Evolutionary conservation across 2,797 vertebrate species (phyloP).

Genomic region (Sciurus carolinensis): DNA sequence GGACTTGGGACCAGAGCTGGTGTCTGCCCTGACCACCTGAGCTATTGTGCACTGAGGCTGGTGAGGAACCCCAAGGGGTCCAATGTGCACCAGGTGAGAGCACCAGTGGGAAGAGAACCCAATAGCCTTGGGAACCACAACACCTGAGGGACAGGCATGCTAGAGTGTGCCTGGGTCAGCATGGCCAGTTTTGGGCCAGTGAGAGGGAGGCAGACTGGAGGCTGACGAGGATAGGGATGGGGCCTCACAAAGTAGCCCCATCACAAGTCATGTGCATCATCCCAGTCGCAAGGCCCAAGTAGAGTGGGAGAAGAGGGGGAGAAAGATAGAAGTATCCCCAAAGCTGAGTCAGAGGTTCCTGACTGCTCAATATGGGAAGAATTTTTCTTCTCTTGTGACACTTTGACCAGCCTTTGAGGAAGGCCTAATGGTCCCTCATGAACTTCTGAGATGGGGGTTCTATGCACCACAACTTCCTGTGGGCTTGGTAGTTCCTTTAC

Average conservation of each 20-base stretch:
- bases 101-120: background rate
- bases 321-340: background rate
- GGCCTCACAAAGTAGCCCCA: too few relatives aligned
- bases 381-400: background rate
- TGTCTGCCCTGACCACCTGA: slow-evolving; percentile 93
- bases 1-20: slow-evolving; percentile 89
- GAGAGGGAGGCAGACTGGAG: background rate
- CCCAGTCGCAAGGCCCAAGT: background rate
- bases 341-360: background rate
- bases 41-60: slow-evolving; percentile 92
- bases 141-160: background rate
- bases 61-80: slow-evolving; percentile 90
- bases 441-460: background rate
- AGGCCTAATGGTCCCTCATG: too few relatives aligned
- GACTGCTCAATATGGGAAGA: background rate
- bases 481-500: background rate
- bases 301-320: background rate
- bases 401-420: background rate
- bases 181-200: background rate
- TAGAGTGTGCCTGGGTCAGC: background rate
- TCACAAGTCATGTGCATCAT: background rate
- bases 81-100: slow-evolving; percentile 91
- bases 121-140: background rate
- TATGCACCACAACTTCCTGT: background rate
- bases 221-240: too few relatives aligned